Base-by-base conservation (phyloP, 2,797 vertebrate species). In the Tiaroga cobitis region DNA sequence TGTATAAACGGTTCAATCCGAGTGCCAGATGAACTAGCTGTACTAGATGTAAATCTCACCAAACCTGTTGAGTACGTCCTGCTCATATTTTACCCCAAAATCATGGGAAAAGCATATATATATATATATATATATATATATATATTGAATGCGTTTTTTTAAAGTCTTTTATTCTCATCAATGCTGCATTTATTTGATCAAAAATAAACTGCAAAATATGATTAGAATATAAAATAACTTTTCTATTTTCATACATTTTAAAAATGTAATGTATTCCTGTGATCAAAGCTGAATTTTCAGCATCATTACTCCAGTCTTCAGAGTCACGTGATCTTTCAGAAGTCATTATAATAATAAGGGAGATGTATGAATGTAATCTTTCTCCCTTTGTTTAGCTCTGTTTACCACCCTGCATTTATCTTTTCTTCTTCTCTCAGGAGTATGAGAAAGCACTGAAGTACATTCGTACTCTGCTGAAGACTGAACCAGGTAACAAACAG, bases 361-460 rank as follows among this genome's bases (percentile, higher is more conserved):
- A 69, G 15, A 18, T 3, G 16, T 65, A 63, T 32, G 4, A 49
- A 74, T 49, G 5, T 6, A 74, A 46, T 49, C n/a, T 46, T 26
- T 46, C 39, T 79, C 34, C 26, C 15, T 34, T 43, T 24, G 21
- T 68, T 65, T 65, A 34, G 19, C 18, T 37, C 9, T n/a, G 59
- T 63, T 56, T 39, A 3, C 43, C 41, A n/a, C 61, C 49, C 7
- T 26, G 18, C 13, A 74, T 78, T 24, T 3, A n/a, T 1, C 29
- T 39, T 16, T 10, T 80, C 39, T 81, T 24, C 39, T 51, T 29
- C 6, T 78, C 21, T 61, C 81, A 98, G 97, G 96, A 97, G 51
- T 98, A 98, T 54, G 97, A 98, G 82, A 96, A 92, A 88, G 96
- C 96, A 9, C 89, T 98, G 24, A 98, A 97, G 90, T 98, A 95